phyloP scores from a whole-genome alignment of 64 coral and sea anemone species.

The Astreopora myriophthalma region DNA sequence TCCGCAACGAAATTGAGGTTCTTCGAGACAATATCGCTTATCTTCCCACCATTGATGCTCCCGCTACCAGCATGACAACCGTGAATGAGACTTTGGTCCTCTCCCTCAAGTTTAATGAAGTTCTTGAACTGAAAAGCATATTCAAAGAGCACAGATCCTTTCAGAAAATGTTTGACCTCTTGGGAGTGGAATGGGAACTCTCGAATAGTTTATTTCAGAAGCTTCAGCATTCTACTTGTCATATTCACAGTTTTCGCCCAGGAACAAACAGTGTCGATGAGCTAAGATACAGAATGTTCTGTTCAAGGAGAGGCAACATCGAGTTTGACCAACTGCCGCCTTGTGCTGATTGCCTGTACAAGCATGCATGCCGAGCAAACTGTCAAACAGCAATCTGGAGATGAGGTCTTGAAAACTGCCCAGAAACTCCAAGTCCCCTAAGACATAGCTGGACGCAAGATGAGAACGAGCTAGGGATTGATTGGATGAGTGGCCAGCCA shows the following conservation, averaged over 20 bases:
- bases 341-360: slow-evolving; percentile 14
- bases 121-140: neutral
- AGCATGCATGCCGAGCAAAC: slow-evolving; percentile 47
- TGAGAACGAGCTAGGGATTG: neutral
- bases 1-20: slow-evolving; percentile 5
- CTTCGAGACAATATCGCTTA: neutral
- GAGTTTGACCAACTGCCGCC: slow-evolving; percentile 37
- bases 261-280: neutral
- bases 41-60: neutral
- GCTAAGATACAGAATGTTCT: slow-evolving; percentile 38
- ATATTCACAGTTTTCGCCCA: neutral
- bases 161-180: no score
- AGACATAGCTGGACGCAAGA: neutral
- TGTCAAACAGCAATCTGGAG: slow-evolving; percentile 51
- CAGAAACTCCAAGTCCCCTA: neutral
- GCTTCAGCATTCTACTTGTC: neutral
- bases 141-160: no score
- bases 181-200: slow-evolving; percentile 37
- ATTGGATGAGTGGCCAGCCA: slow-evolving; percentile 53
- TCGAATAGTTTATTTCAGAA: neutral
- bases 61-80: neutral
- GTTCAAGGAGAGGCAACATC: slow-evolving; percentile 47
- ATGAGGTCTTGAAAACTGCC: neutral
- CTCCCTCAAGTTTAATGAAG: neutral
- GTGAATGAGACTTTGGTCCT: neutral